These are phyloP conservation scores for Nothobranchius furzeri DNA, from an alignment of 2,113 vertebrate genomes.

Conservation along the genomic window DNA sequence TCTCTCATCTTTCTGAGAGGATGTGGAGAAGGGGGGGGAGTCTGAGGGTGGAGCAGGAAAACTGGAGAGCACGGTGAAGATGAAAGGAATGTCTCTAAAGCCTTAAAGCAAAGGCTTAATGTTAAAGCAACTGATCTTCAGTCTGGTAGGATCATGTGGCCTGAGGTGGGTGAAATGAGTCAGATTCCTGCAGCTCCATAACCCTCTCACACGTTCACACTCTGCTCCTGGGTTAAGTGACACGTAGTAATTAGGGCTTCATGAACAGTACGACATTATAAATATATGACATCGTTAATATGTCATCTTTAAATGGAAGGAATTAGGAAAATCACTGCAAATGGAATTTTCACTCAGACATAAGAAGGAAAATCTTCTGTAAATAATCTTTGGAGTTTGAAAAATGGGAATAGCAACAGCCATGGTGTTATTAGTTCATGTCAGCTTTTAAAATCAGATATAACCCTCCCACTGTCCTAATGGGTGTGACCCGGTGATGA, in stretches of 20 bases:
- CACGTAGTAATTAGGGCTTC: constrained; percentile 2
- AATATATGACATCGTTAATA: background rate
- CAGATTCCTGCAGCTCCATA: background rate
- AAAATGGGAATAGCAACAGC: too few relatives aligned
- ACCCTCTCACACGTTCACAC: constrained; percentile 12
- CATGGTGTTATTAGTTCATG: too few relatives aligned
- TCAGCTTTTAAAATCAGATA: too few relatives aligned
- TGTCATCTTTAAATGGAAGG: background rate
- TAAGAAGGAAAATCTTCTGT: too few relatives aligned
- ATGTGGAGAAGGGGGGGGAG: constrained; percentile 15
- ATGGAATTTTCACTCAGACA: too few relatives aligned
- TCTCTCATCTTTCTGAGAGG: constrained; percentile 46
- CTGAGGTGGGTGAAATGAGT: background rate
- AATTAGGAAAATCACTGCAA: background rate
- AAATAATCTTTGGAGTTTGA: too few relatives aligned
- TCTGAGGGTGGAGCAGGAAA: constrained; percentile 25
- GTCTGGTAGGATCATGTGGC: constrained; percentile 27
- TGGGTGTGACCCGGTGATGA: too few relatives aligned
- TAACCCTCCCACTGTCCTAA: too few relatives aligned
- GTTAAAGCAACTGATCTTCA: constrained; percentile 41
- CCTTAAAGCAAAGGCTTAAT: constrained; percentile 34
- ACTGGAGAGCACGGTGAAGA: constrained; percentile 2
- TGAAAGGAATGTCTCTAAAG: constrained; percentile 27
- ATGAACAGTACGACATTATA: background rate
- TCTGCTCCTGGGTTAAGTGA: constrained; percentile 14